phyloP scores from a whole-genome alignment of 2,888 invertebrate species.

The Drosophila borborema region DNA sequence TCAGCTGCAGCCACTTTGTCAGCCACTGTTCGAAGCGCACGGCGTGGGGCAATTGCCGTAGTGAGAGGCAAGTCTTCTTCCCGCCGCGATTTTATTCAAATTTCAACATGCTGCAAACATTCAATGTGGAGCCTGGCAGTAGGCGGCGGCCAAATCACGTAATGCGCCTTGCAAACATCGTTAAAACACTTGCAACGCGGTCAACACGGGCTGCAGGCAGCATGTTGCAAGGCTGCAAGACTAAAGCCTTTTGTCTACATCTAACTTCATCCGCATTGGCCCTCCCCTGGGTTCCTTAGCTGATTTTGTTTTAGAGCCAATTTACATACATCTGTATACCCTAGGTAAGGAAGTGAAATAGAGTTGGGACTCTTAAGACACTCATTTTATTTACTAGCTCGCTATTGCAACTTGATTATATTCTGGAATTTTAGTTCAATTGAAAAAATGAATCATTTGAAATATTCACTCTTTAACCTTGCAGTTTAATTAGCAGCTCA shows the following conservation, averaged over 20 bases:
- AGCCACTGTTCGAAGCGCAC: slow-evolving; percentile 1
- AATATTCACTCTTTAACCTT: not conserved
- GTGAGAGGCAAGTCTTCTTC: slow-evolving; percentile 1
- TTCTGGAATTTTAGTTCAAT: not conserved
- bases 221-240: slow-evolving; percentile 7
- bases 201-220: slow-evolving; percentile 20
- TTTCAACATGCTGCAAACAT: slow-evolving; percentile 73
- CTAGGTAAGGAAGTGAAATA: not conserved
- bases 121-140: slow-evolving; percentile 39
- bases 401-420: too few relatives aligned
- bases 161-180: slow-evolving; percentile 79
- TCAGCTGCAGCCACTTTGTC: slow-evolving; percentile 22
- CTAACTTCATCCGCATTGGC: not conserved
- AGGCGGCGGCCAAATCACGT: slow-evolving; percentile 75
- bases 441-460: not conserved
- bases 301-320: slow-evolving; percentile 64
- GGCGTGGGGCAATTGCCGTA: slow-evolving; percentile 11
- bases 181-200: slow-evolving; percentile 74
- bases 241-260: slow-evolving; percentile 7
- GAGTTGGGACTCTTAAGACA: not conserved
- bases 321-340: slow-evolving; percentile 74
- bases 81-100: slow-evolving; percentile 68
- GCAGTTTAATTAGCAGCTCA: not conserved
- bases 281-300: slow-evolving; percentile 11
- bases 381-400: not conserved